Base-by-base conservation (phyloP, 2,797 vertebrate genomes). In the Cossypha niveicapilla region DNA sequence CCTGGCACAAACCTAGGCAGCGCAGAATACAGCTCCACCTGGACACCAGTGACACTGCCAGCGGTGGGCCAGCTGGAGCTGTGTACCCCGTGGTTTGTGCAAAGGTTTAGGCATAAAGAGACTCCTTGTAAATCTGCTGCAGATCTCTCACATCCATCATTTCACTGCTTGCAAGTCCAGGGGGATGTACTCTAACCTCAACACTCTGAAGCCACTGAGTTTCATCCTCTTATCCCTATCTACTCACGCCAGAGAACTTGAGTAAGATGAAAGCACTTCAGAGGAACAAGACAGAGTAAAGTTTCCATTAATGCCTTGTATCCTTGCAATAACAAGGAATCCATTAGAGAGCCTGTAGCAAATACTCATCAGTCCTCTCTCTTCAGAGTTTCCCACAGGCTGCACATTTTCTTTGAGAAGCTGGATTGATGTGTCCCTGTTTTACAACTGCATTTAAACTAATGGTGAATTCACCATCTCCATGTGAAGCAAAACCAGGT, bases 241-340 rank as follows among this genome's bases (percentile, higher is more conserved):
- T 92, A 42, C 73, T 81, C 2, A 1, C 41, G 77, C 35, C 9
- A 1, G 90, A 92, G 86, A 94, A 72, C 65, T 39, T 84, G 41
- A 75, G 30, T 68, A 35, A 86, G 82, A 86, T 85, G 74, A 94
- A 95, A 94, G 71, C 48, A 50, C 51, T 96, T 93, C 86, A 93
- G 77, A 87, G 44, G 32, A 81, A 44, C 28, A 60, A 62, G 74
- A 22, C 73, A 84, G 83, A 65, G 22, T 71, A 39, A 89, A 80
- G 57, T 86, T 85, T 92, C 78, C 78, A 79, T 91, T 92, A 93
- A 61, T 83, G 75, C 27, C 65, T 65, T 47, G 30, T 80, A 86
- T 71, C 57, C 58, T 86, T 90, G 72, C 65, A 94, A 92, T 89
- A 94, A 89, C 74, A 89, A 85, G 60, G 60, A 92, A 92, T 92